Evolutionary conservation across 2,888 invertebrate genomes (phyloP).

Genomic region (Frankliniella intonsa): DNA sequence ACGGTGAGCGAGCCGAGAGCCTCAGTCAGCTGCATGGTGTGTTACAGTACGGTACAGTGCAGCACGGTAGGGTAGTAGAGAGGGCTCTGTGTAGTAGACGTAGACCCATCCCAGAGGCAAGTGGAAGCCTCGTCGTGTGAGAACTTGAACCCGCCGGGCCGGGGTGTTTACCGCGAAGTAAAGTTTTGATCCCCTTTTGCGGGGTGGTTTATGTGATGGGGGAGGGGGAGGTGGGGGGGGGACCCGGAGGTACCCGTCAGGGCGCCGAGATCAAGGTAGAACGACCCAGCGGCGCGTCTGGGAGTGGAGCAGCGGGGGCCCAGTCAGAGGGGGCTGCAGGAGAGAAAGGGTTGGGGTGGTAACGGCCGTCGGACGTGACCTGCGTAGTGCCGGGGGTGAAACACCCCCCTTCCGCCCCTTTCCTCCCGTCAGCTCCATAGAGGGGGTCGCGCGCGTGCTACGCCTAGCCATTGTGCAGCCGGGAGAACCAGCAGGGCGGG

Average conservation of each 20-base stretch:
- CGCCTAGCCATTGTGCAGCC: not conserved
- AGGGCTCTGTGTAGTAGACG: no score
- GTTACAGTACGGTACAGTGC: not conserved
- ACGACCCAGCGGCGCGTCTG: not conserved
- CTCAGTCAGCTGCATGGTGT: not conserved
- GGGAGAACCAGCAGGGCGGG: not conserved
- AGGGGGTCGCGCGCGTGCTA: no score
- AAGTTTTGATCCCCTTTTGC: no score
- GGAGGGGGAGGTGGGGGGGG: no score
- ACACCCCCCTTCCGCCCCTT: not conserved
- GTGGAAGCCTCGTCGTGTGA: no score
- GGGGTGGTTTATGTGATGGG: no score
- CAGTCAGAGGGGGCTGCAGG: not conserved
- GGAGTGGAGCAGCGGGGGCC: not conserved
- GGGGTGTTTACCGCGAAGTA: no score
- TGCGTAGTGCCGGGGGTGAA: constrained; percentile 4
- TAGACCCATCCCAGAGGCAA: no score
- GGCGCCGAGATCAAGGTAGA: not conserved
- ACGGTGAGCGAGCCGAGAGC: not conserved
- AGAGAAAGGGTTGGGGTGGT: constrained; percentile 1
- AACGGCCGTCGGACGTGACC: constrained; percentile 4
- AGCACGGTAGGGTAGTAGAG: no score
- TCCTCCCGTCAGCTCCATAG: no score
- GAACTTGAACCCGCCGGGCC: no score
- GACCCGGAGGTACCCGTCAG: not conserved